phyloP scores from a whole-genome alignment of 2,797 vertebrate genomes.

The Oreochromis mossambicus region DNA sequence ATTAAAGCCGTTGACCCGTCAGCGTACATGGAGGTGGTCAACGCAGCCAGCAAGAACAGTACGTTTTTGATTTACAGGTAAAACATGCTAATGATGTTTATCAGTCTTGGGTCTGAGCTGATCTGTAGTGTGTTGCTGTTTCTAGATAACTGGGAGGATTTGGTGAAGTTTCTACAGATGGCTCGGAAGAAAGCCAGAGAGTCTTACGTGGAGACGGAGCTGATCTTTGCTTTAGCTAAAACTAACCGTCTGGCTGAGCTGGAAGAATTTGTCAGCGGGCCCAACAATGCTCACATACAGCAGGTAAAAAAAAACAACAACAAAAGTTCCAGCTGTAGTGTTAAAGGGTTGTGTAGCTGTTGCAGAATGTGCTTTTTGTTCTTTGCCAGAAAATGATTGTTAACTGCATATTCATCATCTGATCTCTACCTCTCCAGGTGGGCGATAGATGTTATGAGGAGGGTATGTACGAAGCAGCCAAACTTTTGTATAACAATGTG shows the following conservation, averaged over 20 bases:
- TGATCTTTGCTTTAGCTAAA: slow-evolving; percentile 97
- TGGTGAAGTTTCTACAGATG: slow-evolving; percentile 98
- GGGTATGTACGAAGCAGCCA: slow-evolving; percentile 90
- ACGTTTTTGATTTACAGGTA: slow-evolving; percentile 21
- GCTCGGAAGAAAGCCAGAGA: slow-evolving; percentile 97
- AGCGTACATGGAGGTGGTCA: slow-evolving; percentile 98
- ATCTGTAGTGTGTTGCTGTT: slow-evolving; percentile 79
- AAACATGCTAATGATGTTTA: neutral
- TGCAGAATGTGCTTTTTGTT: neutral
- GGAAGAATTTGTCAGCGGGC: slow-evolving; percentile 96
- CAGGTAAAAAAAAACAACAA: slow-evolving; percentile 81
- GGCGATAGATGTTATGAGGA: slow-evolving; percentile 86
- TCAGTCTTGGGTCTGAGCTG: slow-evolving; percentile 23
- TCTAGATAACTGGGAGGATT: slow-evolving; percentile 98
- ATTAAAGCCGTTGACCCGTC: slow-evolving; percentile 99
- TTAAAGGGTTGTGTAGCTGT: neutral
- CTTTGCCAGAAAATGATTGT: neutral
- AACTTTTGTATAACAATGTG: slow-evolving; percentile 88
- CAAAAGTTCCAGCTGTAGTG: neutral
- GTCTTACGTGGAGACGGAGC: slow-evolving; percentile 94
- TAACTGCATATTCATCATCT: neutral
- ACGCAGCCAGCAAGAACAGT: slow-evolving; percentile 85
- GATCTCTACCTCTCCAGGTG: slow-evolving; percentile 40
- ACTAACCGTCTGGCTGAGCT: slow-evolving; percentile 96
- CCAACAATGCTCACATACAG: slow-evolving; percentile 98